Evolutionary conservation across 2,797 vertebrate genomes (phyloP).

Genomic region (Thalassophryne amazonica): DNA sequence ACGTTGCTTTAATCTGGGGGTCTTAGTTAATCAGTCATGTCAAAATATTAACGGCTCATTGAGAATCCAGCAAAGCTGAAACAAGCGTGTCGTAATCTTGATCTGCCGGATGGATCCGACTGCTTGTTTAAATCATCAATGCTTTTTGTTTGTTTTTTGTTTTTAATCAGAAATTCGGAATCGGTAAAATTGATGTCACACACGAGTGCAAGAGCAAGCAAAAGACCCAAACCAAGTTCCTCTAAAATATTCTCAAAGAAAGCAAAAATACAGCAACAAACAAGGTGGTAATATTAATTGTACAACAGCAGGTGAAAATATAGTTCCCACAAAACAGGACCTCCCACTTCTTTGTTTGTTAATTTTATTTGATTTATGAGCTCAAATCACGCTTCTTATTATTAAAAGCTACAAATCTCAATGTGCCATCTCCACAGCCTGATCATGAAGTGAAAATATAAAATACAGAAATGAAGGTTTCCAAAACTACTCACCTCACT

Average conservation of each 20-base stretch:
- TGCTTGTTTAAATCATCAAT: conserved; percentile 29
- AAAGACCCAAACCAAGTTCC: conserved; percentile 25
- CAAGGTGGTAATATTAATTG: too few relatives aligned
- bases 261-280: conserved; percentile 3
- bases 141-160: too few relatives aligned
- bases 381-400: too few relatives aligned
- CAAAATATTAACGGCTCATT: conserved; percentile 72
- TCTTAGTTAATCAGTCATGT: conserved; percentile 79
- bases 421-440: too few relatives aligned
- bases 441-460: too few relatives aligned
- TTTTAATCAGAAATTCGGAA: conserved; percentile 60
- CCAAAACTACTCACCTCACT: too few relatives aligned
- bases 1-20: conserved; percentile 90
- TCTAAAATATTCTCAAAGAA: conserved; percentile 33
- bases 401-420: too few relatives aligned
- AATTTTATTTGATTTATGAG: too few relatives aligned
- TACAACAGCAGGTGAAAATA: too few relatives aligned
- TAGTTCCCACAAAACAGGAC: too few relatives aligned
- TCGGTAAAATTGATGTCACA: conserved; percentile 54
- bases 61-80: conserved; percentile 50
- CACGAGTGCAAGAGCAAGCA: conserved; percentile 9
- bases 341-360: too few relatives aligned
- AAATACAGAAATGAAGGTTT: too few relatives aligned
- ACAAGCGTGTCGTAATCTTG: conserved; percentile 57
- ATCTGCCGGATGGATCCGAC: conserved; percentile 59